A percentile compares a stretch with the other conserved stretches of the same genome.
These are phyloP conservation scores for Petrocephalus schoutedeni DNA, from an alignment of 2,797 vertebrate species.

Conservation along the genomic window DNA sequence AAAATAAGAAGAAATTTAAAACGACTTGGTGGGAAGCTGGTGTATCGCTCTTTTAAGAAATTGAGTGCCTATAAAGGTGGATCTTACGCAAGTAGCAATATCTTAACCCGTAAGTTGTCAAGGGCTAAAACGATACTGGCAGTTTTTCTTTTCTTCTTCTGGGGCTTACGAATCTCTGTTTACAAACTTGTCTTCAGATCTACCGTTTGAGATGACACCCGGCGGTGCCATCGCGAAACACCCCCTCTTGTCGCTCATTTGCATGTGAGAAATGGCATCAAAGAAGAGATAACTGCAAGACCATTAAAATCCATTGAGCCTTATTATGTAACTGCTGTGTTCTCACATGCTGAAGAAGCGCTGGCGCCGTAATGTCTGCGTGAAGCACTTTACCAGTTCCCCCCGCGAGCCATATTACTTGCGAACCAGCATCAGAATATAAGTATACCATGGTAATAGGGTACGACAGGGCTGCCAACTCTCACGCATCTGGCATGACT, in stretches of 20 bases:
- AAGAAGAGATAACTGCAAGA: conserved; percentile 52
- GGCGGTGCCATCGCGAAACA: conserved; percentile 24
- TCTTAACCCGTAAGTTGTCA: not conserved
- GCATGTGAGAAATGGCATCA: conserved; percentile 59
- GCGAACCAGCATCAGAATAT: not conserved
- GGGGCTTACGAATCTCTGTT: conserved; percentile 12
- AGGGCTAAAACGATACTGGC: not conserved
- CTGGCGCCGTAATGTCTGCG: conserved; percentile 60
- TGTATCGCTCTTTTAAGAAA: not conserved
- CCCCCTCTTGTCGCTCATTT: conserved; percentile 36
- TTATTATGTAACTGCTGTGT: conserved; percentile 52
- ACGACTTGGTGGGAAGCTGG: not conserved
- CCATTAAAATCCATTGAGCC: conserved; percentile 57
- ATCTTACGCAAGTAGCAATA: not conserved
- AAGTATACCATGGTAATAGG: not conserved
- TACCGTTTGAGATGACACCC: conserved; percentile 36
- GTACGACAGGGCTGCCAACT: not conserved
- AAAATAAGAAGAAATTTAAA: not conserved
- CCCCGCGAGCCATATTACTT: not conserved
- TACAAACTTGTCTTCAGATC: conserved; percentile 4
- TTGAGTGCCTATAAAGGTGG: not conserved
- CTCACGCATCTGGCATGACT: not conserved
- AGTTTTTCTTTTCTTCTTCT: not conserved
- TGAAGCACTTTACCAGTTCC: conserved; percentile 31
- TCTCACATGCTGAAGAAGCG: conserved; percentile 19